These are phyloP conservation scores for Eremophila alpestris DNA, from an alignment of 2,797 vertebrate species.

Conservation along the genomic window DNA sequence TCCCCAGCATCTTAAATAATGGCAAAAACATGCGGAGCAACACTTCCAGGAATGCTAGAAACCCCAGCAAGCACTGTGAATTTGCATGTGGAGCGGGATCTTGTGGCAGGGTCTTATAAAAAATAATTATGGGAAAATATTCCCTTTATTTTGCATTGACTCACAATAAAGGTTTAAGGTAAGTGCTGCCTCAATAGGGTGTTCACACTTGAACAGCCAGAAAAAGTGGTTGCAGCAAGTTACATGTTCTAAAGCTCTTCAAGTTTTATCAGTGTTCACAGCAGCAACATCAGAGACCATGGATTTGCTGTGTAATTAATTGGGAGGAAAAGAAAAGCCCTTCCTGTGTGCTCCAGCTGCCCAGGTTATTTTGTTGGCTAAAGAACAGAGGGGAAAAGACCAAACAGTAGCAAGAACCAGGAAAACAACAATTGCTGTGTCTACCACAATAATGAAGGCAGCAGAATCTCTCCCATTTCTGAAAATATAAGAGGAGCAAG, in stretches of 20 bases:
- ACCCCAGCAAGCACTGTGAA: neutral
- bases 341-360: neutral
- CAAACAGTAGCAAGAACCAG: neutral
- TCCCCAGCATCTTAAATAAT: neutral
- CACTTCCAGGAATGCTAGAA: neutral
- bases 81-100: neutral
- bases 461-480: neutral
- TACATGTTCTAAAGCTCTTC: conserved; percentile 5
- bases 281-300: conserved; percentile 81
- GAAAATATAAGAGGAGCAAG: neutral
- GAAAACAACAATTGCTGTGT: neutral
- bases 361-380: neutral
- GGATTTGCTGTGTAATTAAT: neutral
- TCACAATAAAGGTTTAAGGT: neutral
- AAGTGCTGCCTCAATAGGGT: neutral
- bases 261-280: conserved; percentile 69
- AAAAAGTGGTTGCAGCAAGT: conserved; percentile 10
- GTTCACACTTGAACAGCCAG: neutral
- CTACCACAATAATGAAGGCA: neutral
- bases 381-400: neutral
- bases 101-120: neutral
- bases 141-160: neutral
- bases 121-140: neutral
- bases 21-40: neutral
- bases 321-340: neutral